These are phyloP conservation scores for Drosophila barbarae DNA, from an alignment of 2,888 invertebrate species.

Conservation along the genomic window DNA sequence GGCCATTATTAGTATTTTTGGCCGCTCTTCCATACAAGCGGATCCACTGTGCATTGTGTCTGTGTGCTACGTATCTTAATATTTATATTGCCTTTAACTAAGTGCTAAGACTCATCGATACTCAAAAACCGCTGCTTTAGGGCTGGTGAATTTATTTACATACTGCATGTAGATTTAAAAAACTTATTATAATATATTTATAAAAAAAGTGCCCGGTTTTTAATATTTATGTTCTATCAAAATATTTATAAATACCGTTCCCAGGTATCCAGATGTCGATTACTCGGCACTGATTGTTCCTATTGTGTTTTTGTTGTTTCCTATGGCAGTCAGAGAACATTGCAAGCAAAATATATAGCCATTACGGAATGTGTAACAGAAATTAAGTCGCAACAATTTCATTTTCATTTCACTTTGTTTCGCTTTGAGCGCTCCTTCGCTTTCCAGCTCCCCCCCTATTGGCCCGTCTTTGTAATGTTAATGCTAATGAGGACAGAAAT, in stretches of 20 bases:
- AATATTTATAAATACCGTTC: not conserved
- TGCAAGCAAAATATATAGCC: slow-evolving; percentile 47
- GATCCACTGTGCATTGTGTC: no score
- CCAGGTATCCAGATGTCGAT: slow-evolving; percentile 7
- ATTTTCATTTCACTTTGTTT: slow-evolving; percentile 40
- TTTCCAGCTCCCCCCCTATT: slow-evolving; percentile 7
- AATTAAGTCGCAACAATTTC: slow-evolving; percentile 62
- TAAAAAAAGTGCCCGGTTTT: no score
- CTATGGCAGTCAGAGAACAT: not conserved
- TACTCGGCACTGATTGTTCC: not conserved
- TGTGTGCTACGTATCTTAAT: no score
- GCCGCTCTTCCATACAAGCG: no score
- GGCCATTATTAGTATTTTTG: no score
- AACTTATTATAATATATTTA: no score
- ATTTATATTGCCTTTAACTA: no score
- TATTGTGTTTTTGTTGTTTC: slow-evolving; percentile 1
- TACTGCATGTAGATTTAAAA: no score
- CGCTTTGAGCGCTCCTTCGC: slow-evolving; percentile 13
- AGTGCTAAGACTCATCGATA: no score
- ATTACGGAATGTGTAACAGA: slow-evolving; percentile 46
- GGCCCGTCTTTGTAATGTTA: slow-evolving; percentile 37
- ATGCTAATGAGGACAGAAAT: slow-evolving; percentile 50
- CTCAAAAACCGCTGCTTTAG: no score
- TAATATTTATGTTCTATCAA: no score
- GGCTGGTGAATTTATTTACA: no score